Evolutionary conservation across 2,797 vertebrate species (phyloP).

Genomic region (Geotrypetes seraphini): DNA sequence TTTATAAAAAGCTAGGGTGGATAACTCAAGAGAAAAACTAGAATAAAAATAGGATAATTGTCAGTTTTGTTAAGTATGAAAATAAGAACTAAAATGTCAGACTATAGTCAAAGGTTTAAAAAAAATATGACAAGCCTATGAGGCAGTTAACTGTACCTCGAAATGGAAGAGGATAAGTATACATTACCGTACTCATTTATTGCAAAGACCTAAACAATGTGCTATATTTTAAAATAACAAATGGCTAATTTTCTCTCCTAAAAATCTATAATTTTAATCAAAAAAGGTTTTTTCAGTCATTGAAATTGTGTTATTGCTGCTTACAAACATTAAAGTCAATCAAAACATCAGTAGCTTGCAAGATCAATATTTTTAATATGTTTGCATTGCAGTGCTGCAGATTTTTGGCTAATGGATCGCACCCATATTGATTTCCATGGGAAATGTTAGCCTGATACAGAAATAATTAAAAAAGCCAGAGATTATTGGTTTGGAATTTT

Average conservation of each 20-base stretch:
- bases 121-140: slow-evolving; percentile 24
- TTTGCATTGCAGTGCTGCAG: slow-evolving; percentile 65
- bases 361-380: slow-evolving; percentile 79
- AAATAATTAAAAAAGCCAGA: slow-evolving; percentile 59
- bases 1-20: too few species aligned
- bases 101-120: slow-evolving; percentile 19
- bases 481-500: slow-evolving; percentile 68
- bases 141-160: slow-evolving; percentile 39
- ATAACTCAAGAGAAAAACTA: too few species aligned
- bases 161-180: slow-evolving; percentile 41
- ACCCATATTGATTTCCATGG: slow-evolving; percentile 87
- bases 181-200: slow-evolving; percentile 40
- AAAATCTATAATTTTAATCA: slow-evolving; percentile 81
- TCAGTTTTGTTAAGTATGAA: too few species aligned
- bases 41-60: too few species aligned
- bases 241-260: slow-evolving; percentile 35
- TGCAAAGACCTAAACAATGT: slow-evolving; percentile 36
- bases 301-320: slow-evolving; percentile 67
- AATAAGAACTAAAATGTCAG: slow-evolving; percentile 14
- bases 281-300: slow-evolving; percentile 67
- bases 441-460: slow-evolving; percentile 87
- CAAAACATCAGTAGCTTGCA: slow-evolving; percentile 58
- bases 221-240: slow-evolving; percentile 50
- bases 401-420: slow-evolving; percentile 84
- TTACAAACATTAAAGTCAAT: slow-evolving; percentile 69